These are phyloP conservation scores for Rhingia rostrata DNA, from an alignment of 2,888 invertebrate genomes.

Conservation along the genomic window DNA sequence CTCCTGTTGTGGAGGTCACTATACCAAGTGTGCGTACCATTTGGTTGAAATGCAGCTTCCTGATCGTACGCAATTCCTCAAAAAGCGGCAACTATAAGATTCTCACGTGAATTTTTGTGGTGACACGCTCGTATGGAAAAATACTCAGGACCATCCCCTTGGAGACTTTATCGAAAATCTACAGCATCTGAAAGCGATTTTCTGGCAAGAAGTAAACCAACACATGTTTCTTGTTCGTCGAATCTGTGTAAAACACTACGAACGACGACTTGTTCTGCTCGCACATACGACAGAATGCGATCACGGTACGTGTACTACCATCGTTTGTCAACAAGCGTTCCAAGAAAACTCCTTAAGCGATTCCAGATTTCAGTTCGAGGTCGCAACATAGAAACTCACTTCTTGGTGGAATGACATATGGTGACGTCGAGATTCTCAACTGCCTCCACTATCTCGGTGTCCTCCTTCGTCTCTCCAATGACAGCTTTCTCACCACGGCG, in stretches of 20 bases:
- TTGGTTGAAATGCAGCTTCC: conserved; percentile 95
- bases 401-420: conserved; percentile 95
- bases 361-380: conserved; percentile 98
- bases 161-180: conserved; percentile 97
- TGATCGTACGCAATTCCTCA: conserved; percentile 96
- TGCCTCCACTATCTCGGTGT: conserved; percentile 94
- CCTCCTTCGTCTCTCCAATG: conserved; percentile 88
- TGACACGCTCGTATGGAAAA: conserved; percentile 98
- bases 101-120: conserved; percentile 96
- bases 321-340: conserved; percentile 93
- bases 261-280: conserved; percentile 95
- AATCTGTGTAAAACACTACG: conserved; percentile 94
- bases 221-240: conserved; percentile 95
- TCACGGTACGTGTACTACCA: conserved; percentile 95
- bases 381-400: conserved; percentile 98
- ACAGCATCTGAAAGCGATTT: conserved; percentile 98
- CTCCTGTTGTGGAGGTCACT: conserved; percentile 97
- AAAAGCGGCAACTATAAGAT: conserved; percentile 97
- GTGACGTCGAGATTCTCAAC: conserved; percentile 99
- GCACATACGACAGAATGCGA: conserved; percentile 96
- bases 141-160: conserved; percentile 95
- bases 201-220: conserved; percentile 98
- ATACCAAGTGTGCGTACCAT: conserved; percentile 96
- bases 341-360: conserved; percentile 94
- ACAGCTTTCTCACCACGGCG: conserved; percentile 95